Percentiles rank a stretch among this genome's conserved stretches.
phyloP scores from a whole-genome alignment of 2,113 vertebrate genomes.

The Pseudopodoces humilis region DNA sequence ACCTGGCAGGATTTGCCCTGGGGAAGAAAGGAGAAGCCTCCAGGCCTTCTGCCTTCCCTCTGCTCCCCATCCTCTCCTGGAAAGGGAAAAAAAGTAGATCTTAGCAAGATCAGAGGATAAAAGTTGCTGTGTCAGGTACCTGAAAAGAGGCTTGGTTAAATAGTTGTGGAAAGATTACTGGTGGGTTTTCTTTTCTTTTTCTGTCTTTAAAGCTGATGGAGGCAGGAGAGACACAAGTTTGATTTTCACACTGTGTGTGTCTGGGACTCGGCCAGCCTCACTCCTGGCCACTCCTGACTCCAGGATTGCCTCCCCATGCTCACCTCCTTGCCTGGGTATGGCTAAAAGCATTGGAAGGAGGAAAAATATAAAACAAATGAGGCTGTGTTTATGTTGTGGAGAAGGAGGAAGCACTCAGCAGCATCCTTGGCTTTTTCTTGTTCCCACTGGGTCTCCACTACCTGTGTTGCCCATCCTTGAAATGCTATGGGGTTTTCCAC shows the following conservation, averaged over 20 bases:
- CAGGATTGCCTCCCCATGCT: neutral
- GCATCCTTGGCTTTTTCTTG: neutral
- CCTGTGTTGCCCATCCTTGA: neutral
- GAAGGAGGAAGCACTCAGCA: neutral
- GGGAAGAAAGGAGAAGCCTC: neutral
- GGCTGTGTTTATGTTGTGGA: neutral
- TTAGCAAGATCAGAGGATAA: neutral
- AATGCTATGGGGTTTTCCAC: neutral
- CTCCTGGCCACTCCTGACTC: neutral
- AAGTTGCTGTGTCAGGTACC: neutral
- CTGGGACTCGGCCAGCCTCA: neutral
- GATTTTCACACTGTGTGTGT: neutral
- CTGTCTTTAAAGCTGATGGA: neutral
- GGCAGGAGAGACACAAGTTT: neutral
- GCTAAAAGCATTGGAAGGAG: neutral
- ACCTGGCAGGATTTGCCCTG: neutral
- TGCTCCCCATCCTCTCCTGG: neutral
- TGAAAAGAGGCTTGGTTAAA: neutral
- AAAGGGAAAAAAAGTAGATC: neutral
- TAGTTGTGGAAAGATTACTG: slow-evolving; percentile 9
- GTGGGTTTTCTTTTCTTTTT: neutral
- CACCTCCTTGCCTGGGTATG: neutral
- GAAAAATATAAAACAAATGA: neutral
- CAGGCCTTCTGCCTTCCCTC: neutral
- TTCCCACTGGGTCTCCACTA: accelerated